Evolutionary conservation across 2,797 vertebrate species (phyloP).

Genomic region (Chelidonichthys spinosus): DNA sequence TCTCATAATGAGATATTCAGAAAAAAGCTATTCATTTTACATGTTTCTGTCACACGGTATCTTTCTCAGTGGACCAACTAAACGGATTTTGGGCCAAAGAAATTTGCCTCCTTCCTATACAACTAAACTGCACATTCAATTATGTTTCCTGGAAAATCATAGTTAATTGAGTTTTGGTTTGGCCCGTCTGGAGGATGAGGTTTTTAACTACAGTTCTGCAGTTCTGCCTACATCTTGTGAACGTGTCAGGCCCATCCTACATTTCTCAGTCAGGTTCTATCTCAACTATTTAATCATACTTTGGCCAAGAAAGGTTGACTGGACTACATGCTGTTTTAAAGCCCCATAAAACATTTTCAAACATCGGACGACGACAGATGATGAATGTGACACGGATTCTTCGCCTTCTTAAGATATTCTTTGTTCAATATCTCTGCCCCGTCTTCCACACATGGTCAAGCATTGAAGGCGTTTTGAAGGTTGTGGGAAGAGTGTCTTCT

Average conservation of each 20-base stretch:
- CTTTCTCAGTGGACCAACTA: neutral
- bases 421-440: neutral
- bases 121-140: too few relatives aligned
- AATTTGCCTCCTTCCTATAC: too few relatives aligned
- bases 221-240: neutral
- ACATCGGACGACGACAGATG: too few relatives aligned
- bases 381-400: too few relatives aligned
- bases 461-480: neutral
- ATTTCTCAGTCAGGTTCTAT: neutral
- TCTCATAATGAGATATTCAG: slow-evolving; percentile 1
- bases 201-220: too few relatives aligned
- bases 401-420: neutral
- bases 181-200: too few relatives aligned
- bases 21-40: neutral
- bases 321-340: neutral
- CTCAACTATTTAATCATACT: neutral
- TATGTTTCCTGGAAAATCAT: too few relatives aligned
- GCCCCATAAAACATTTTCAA: too few relatives aligned
- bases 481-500: neutral
- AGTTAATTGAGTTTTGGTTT: too few relatives aligned
- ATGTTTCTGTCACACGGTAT: too few relatives aligned
- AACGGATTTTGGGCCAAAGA: too few relatives aligned
- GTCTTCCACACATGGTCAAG: neutral
- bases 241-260: neutral
- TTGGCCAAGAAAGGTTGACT: neutral